A percentile compares a stretch with the other conserved stretches of the same genome.
Conservation (phyloP, 2,888 invertebrate species). For the Andrena dorsata region DNA sequence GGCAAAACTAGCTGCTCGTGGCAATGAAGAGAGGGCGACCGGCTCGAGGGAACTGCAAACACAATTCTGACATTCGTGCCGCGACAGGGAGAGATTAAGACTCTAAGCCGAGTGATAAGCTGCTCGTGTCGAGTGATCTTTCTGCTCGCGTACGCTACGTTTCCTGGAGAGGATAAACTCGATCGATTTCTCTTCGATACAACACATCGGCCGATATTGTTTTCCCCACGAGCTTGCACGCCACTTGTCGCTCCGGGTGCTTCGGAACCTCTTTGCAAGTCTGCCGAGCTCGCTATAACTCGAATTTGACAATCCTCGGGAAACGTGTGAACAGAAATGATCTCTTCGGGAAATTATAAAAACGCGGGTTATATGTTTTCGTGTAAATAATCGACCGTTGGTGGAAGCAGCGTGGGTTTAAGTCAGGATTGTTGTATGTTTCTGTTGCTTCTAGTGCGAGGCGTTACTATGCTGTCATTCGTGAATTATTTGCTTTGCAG, state of each 20-base stretch:
- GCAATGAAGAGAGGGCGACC: not conserved
- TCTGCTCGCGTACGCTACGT: not conserved
- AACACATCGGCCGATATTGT: not conserved
- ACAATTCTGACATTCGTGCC: not conserved
- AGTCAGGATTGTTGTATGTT: too few relatives aligned
- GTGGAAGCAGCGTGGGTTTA: too few relatives aligned
- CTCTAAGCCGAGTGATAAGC: not conserved
- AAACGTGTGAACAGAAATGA: too few relatives aligned
- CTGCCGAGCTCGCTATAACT: too few relatives aligned
- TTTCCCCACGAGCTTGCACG: not conserved
- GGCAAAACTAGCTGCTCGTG: too few relatives aligned
- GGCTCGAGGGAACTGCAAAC: not conserved
- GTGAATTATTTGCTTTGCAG: conserved; percentile 12
- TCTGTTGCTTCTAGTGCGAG: too few relatives aligned
- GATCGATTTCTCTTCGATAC: conserved; percentile 39
- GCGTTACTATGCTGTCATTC: not conserved
- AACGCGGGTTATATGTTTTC: too few relatives aligned
- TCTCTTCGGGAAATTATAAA: too few relatives aligned
- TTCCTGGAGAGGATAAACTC: conserved; percentile 8
- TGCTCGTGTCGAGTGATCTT: not conserved
- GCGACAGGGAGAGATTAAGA: not conserved
- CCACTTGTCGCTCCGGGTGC: not conserved
- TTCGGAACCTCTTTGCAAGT: too few relatives aligned
- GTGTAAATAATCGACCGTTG: too few relatives aligned
- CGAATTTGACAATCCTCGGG: too few relatives aligned